Base-by-base conservation (phyloP, 1,140 invertebrate genomes). In the Galendromus occidentalis region DNA sequence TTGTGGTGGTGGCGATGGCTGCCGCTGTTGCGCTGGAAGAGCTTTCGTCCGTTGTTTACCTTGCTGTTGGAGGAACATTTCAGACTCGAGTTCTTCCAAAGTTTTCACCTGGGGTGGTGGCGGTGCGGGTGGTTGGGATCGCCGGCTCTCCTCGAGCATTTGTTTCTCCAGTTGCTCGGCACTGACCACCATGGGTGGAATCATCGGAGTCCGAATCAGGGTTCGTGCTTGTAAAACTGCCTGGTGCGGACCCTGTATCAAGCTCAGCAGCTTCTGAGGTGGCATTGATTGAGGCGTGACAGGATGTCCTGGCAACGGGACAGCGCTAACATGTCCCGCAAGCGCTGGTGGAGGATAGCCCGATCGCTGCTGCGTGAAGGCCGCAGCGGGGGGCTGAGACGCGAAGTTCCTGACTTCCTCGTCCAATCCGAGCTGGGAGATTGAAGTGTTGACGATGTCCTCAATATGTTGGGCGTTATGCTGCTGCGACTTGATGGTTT, bases 401-500 rank as follows among this genome's bases (percentile, higher is more conserved):
- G 51, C 51, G 25, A 33, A 25, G 9, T 59, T 59, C 25, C 14
- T 59, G 12, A 33, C 51, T 22, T 59, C 51, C 14, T 59, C 51
- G 33, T 59, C 51, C 14, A 59, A 33, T 4, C 51, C 51, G n/a
- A 59, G 33, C 51, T 59, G 51, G n/a, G 33, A 33, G 9, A 59
- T 59, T 2, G 51, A 59, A 17, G 51, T 59, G 22, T 25, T 59
- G 22, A 59, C 51, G 22, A 59, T n/a, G 20, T 59, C 51, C 20
- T 59, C 51, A 22, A 59, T 14, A 59, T 59, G 51, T 59, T 59
- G 51, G 14, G 51, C 51, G 9, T 59, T 59, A 22, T 59, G 51
- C 14, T 59, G 51, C 25, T 33, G 51, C 33, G 9, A 39, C 22
- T 59, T 59, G 22, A 59, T 59, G 14, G 51, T 59, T 25, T 59